phyloP scores from a whole-genome alignment of 2,888 invertebrate genomes.

The Pasiphila rectangulata region DNA sequence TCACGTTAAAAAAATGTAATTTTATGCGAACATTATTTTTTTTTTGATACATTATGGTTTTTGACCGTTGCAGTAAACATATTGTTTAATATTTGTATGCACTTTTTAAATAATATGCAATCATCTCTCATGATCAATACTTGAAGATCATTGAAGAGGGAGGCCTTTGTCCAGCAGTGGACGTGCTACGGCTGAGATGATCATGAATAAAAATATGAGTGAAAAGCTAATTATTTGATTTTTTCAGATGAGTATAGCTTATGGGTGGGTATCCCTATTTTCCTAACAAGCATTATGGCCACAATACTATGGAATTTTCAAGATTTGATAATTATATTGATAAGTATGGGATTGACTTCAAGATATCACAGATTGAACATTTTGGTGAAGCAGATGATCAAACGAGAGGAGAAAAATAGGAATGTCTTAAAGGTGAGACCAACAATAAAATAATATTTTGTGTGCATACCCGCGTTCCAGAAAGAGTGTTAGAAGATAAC shows the following conservation, averaged over 20 bases:
- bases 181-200: too few relatives aligned
- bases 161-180: too few relatives aligned
- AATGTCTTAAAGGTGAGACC: constrained; percentile 42
- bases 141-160: too few relatives aligned
- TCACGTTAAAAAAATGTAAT: too few relatives aligned
- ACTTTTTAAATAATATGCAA: neutral
- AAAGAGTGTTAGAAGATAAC: too few relatives aligned
- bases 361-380: constrained; percentile 83
- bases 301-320: constrained; percentile 88
- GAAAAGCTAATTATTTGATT: too few relatives aligned
- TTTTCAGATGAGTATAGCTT: constrained; percentile 47
- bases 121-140: too few relatives aligned
- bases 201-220: too few relatives aligned
- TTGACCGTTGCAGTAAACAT: too few relatives aligned
- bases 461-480: too few relatives aligned
- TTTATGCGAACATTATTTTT: too few relatives aligned
- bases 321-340: constrained; percentile 86
- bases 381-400: constrained; percentile 45
- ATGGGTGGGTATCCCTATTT: constrained; percentile 60
- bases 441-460: neutral
- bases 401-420: constrained; percentile 39
- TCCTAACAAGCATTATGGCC: constrained; percentile 79
- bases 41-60: too few relatives aligned
- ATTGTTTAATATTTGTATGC: constrained; percentile 43
- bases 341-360: constrained; percentile 84